Conservation (phyloP, 64 coral and sea anemone genomes). For the Montipora cactus region DNA sequence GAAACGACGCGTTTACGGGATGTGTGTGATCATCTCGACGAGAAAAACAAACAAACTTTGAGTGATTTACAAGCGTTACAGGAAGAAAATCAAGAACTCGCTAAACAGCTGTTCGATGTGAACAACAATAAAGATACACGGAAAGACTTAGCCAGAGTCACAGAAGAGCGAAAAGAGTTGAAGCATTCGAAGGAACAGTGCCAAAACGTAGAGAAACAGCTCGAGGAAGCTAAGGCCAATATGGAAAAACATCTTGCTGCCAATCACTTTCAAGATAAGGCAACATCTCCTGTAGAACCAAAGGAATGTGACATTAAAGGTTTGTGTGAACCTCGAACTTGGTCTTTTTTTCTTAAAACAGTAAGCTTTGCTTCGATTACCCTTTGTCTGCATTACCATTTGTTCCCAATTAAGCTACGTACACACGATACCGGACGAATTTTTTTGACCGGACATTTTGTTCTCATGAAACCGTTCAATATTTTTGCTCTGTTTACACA, state of each 20-base stretch:
- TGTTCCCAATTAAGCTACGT: too few relatives aligned
- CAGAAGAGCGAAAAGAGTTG: neutral
- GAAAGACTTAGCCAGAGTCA: conserved; percentile 7
- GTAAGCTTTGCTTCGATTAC: too few relatives aligned
- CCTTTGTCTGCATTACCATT: too few relatives aligned
- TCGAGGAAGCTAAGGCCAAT: neutral
- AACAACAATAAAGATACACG: conserved; percentile 4
- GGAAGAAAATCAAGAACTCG: conserved; percentile 5
- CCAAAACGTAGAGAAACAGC: neutral
- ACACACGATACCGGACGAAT: too few relatives aligned
- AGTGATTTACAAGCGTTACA: neutral
- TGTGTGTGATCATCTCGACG: conserved; percentile 19
- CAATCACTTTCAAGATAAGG: conserved; percentile 23
- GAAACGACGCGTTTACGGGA: neutral
- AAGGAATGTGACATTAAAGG: neutral
- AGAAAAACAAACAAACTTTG: neutral
- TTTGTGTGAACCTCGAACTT: neutral
- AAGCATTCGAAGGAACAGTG: neutral
- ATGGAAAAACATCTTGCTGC: conserved; percentile 7
- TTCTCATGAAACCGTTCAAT: too few relatives aligned
- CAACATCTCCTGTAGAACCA: conserved; percentile 25
- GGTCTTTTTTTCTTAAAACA: too few relatives aligned
- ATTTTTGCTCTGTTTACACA: too few relatives aligned
- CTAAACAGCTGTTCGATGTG: neutral
- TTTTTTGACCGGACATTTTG: too few relatives aligned